Conservation (phyloP, 2,888 invertebrate species). For the Meteorus colon region DNA sequence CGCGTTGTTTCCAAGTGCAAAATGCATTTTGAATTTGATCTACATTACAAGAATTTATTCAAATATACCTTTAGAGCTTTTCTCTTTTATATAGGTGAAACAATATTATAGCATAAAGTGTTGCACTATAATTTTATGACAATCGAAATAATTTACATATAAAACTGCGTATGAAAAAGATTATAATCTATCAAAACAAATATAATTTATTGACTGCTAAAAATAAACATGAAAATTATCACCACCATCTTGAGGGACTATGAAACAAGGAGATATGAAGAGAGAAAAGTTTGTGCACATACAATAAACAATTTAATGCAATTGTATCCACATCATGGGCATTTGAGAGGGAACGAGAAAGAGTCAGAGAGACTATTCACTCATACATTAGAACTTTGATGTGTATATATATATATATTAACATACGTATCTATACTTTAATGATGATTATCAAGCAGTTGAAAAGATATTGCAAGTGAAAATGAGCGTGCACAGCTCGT, state of each 20-base stretch:
- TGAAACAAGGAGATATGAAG: not conserved
- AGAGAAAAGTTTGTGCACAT: not conserved
- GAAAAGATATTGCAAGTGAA: conserved; percentile 37
- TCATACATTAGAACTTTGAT: not conserved
- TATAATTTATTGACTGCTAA: not conserved
- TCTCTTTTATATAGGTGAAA: not conserved
- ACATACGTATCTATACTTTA: not conserved
- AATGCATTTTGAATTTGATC: conserved; percentile 40
- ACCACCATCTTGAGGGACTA: not conserved
- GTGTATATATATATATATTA: not conserved
- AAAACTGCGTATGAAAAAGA: no score
- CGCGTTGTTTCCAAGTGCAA: conserved; percentile 39
- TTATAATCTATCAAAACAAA: no score
- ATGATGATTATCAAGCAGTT: conserved; percentile 16
- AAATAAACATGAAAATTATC: not conserved
- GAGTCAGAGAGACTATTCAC: not conserved
- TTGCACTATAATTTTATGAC: no score
- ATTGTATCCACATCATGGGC: not conserved
- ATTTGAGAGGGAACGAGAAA: not conserved
- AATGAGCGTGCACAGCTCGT: conserved; percentile 32
- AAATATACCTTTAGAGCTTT: conserved; percentile 18
- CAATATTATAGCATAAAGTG: no score
- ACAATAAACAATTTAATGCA: not conserved
- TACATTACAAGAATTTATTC: conserved; percentile 1
- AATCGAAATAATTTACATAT: no score